Conservation (phyloP, 30 jellyfish, hydroid and myxozoan genomes). For the Cassiopea andromeda region DNA sequence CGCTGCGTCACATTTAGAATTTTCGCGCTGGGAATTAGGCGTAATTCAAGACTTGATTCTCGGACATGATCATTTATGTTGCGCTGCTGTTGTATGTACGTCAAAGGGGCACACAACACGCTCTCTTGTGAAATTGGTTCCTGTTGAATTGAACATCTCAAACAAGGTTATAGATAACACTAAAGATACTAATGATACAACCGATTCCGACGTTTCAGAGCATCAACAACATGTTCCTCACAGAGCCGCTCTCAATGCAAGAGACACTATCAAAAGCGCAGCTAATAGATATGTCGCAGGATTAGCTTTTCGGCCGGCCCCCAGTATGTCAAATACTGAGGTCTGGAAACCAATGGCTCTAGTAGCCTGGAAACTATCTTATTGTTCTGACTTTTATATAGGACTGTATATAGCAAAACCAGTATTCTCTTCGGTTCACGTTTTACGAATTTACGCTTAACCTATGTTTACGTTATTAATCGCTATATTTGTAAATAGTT, state of each 20-base stretch:
- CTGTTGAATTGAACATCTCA: not conserved
- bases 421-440: not conserved
- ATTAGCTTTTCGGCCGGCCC: not conserved
- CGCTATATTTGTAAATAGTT: no score
- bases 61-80: slow-evolving; percentile 31
- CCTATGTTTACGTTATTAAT: no score
- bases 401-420: not conserved
- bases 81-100: slow-evolving; percentile 21
- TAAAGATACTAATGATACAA: not conserved
- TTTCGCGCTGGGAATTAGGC: slow-evolving; percentile 42
- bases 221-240: not conserved
- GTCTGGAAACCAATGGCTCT: not conserved
- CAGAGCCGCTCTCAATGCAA: not conserved
- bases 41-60: not conserved
- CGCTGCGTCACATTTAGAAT: slow-evolving; percentile 18
- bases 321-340: not conserved
- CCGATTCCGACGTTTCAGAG: not conserved
- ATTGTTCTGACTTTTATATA: not conserved
- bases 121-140: slow-evolving; percentile 17
- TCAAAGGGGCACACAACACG: slow-evolving; percentile 27
- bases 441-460: not conserved
- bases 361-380: not conserved
- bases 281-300: not conserved
- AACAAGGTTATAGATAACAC: not conserved
- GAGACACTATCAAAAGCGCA: not conserved